Base-by-base conservation (phyloP, 1,140 invertebrate genomes). In the Whitmania pigra region DNA sequence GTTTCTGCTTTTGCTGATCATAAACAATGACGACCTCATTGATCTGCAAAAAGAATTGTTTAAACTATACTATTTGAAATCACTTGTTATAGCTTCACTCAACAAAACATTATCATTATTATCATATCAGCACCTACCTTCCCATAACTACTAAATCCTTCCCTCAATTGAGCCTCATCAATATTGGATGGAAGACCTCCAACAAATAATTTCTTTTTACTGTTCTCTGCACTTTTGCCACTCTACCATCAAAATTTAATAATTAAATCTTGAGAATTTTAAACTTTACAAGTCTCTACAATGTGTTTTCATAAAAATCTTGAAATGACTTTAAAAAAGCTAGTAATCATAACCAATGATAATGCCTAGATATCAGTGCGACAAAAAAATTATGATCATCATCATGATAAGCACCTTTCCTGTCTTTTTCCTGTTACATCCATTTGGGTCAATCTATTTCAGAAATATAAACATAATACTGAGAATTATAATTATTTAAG, bases 11-110 rank as follows among this genome's bases (percentile, higher is more conserved):
- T 81, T 95, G 92, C 80, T 96, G 93, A 81, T 96, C 94, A 82
- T 94, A 95, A 93, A 97, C 95, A 76, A 96, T 96, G 66, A 94
- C 92, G 18, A 95, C 93, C 83, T 97, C 93, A 86, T 92, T 90
- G 57, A 96, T 82, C 82, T 83, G 73, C 22, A 73, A 36, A 25
- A 5, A 68, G 22, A 68, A 68, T 22, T 29, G 29, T 22, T 36
- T 29, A 31, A 68, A 68, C 1, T 68, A 5, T 9, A n/a, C 0
- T 4, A 18, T 22, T 68, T 13, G 15, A 49, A 1, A 49, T 49
- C 11, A 7, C 9, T 11, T 49, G 31, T 49, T 3, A 13, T 49
- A 17, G 15, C 43, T 49, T 49, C 43, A 49, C n/a, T 36, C 31
- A 36, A 36, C 31, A 36, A 36, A 36, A 36, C 31, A 36, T 36